Conservation (phyloP, 2,797 vertebrate species). For the Ctenochaetus hawaiiensis region DNA sequence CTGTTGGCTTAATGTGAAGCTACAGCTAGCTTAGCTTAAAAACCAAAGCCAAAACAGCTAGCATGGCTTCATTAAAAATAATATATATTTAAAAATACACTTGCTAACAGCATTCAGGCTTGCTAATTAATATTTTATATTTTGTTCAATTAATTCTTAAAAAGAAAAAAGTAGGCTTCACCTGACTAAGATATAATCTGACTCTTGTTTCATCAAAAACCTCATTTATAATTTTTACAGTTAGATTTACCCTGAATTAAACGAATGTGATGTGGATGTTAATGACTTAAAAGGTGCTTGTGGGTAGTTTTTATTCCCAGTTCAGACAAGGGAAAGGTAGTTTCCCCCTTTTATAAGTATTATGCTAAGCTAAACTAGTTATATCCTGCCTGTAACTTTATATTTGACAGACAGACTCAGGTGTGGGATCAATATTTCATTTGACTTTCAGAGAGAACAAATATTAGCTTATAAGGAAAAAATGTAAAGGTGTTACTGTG, state of each 20-base stretch:
- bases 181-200: neutral
- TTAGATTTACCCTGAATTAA: neutral
- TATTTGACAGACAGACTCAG: neutral
- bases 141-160: neutral
- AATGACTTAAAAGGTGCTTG: neutral
- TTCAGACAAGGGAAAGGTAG: too few relatives aligned
- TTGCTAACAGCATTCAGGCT: neutral
- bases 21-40: neutral
- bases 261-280: neutral
- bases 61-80: neutral
- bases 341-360: neutral
- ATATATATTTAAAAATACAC: neutral
- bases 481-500: neutral
- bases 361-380: slow-evolving; percentile 3
- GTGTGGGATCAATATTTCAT: neutral
- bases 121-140: neutral
- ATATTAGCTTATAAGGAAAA: neutral
- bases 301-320: too few relatives aligned
- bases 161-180: neutral
- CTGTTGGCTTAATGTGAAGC: neutral
- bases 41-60: neutral
- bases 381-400: neutral
- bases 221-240: neutral
- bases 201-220: neutral
- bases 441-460: too few relatives aligned